Evolutionary conservation across 2,113 vertebrate species (phyloP), one percentile per base, ranked within the genome.

Genomic region (Corythoichthys haematopterus): DNA sequence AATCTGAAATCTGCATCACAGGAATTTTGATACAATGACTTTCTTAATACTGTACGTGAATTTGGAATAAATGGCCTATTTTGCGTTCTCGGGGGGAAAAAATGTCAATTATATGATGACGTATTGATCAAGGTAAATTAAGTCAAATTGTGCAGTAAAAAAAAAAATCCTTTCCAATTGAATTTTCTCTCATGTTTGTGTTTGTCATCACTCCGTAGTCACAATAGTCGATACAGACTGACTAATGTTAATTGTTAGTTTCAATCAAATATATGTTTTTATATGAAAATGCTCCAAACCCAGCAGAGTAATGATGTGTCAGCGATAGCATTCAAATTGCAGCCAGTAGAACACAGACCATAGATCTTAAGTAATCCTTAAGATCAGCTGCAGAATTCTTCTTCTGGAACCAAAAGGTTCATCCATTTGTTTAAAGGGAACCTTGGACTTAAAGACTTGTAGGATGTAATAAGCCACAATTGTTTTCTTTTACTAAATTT

Each of bases 61-160:
- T 36, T 53, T 43, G 20, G 56, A 48, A 80, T 72, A 80, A 81
- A 83, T 79, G 35, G 2, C 40, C 55, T 4, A 2, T 65, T 80
- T 75, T 66, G 15, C 43, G 80, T 71, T 75, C 48, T 51, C 65
- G 59, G 68, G 56, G 45, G 69, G 71, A 76, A 64, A 64, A 62
- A 67, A 66, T 60, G 46, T 14, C 48, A 20, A 52, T 64, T 36
- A 51, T 47, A 15, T 65, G 1, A 1, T 16, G 59, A 69, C 37
- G 66, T 33, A 67, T 79, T 66, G 56, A 79, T 4, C 33, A 62
- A 0, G 9, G 52, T 70, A 6, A 38, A 51, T 74, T 70, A 66
- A 61, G 69, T 64, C 43, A 71, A 59, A 50, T 11, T 33, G 36
- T 47, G 59, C 20, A 8, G 40, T 69, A 75, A 73, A 80, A 28